Evolutionary conservation across 2,113 vertebrate genomes (phyloP).

Genomic region (Urocynchramus pylzowi): DNA sequence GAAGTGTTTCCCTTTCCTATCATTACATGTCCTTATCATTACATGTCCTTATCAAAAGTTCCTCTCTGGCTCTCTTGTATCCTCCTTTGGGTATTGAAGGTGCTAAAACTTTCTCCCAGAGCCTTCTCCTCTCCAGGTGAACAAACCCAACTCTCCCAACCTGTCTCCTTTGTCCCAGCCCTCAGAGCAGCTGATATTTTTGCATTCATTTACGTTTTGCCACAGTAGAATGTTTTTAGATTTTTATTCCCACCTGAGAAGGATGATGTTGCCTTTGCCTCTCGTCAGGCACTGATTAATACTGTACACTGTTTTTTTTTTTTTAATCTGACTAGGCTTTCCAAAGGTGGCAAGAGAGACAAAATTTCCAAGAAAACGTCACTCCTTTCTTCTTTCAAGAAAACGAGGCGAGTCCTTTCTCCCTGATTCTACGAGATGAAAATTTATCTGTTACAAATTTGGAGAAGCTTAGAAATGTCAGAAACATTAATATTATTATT

Average conservation of each 20-base stretch:
- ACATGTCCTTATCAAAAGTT: neutral
- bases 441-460: neutral
- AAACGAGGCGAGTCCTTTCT: neutral
- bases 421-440: neutral
- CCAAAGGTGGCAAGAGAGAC: neutral
- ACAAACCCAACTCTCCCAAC: neutral
- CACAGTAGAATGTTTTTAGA: neutral
- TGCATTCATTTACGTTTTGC: neutral
- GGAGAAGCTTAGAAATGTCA: neutral
- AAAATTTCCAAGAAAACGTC: neutral
- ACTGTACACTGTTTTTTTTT: neutral
- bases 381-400: neutral
- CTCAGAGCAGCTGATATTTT: neutral
- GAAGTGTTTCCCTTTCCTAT: neutral
- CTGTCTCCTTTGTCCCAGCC: neutral
- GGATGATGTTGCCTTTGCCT: neutral
- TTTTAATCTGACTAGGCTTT: neutral
- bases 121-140: neutral
- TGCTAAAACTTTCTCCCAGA: neutral
- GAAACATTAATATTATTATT: neutral
- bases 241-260: neutral
- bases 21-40: too few relatives aligned
- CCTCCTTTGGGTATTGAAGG: neutral
- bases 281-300: neutral
- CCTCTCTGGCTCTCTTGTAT: neutral